Percentiles rank a stretch among this genome's conserved stretches.
These are phyloP conservation scores for Siniperca chuatsi DNA, from an alignment of 2,113 vertebrate species.

Conservation along the genomic window DNA sequence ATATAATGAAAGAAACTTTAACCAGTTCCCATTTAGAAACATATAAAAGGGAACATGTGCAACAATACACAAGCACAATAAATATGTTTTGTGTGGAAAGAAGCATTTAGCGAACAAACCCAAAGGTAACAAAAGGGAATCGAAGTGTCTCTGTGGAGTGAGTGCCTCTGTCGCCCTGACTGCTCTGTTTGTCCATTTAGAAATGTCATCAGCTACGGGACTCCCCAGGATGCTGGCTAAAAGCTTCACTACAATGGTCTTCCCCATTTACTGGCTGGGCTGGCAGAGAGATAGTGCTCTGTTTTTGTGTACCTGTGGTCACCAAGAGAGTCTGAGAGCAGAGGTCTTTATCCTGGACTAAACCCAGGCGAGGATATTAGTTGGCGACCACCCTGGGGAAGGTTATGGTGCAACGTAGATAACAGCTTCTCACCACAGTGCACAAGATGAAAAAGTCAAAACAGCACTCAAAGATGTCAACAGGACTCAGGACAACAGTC, in stretches of 20 bases:
- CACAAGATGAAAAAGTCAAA: slow-evolving; percentile 26
- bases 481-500: slow-evolving; percentile 9
- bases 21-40: not conserved
- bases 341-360: slow-evolving; percentile 73
- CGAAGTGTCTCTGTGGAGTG: slow-evolving; percentile 51
- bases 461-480: slow-evolving; percentile 2
- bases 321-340: slow-evolving; percentile 61
- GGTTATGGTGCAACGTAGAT: slow-evolving; percentile 62
- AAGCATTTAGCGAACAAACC: slow-evolving; percentile 41
- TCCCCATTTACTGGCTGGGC: slow-evolving; percentile 69
- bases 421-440: slow-evolving; percentile 55
- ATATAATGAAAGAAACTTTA: not conserved
- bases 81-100: slow-evolving; percentile 6
- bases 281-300: slow-evolving; percentile 62
- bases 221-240: slow-evolving; percentile 72
- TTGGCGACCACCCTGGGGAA: slow-evolving; percentile 55
- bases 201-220: slow-evolving; percentile 76
- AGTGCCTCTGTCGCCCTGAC: slow-evolving; percentile 56
- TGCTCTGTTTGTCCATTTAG: slow-evolving; percentile 71
- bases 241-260: slow-evolving; percentile 66
- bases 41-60: not conserved
- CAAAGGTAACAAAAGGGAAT: slow-evolving; percentile 49
- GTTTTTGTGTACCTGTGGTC: slow-evolving; percentile 68
- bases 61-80: not conserved
- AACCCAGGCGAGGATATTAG: slow-evolving; percentile 62